Percentiles rank a stretch among this genome's conserved stretches.
Evolutionary conservation across 2,888 invertebrate genomes (phyloP).

Genomic region (Cephus pygmeus): DNA sequence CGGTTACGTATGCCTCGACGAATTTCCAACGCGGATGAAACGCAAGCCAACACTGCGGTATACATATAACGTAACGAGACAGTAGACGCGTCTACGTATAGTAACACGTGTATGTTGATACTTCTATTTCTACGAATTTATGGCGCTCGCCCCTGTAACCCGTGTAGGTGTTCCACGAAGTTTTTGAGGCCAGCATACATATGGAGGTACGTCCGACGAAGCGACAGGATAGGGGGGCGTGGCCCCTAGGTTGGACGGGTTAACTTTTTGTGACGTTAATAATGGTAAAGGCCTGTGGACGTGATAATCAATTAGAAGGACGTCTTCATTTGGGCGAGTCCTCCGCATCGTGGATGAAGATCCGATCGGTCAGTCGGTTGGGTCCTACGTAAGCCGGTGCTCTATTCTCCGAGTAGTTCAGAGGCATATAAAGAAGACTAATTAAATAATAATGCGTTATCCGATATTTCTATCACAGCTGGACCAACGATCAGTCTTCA

Average conservation of each 20-base stretch:
- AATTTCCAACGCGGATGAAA: background rate
- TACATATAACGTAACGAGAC: background rate
- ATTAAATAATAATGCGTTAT: conserved; percentile 3
- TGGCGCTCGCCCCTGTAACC: background rate
- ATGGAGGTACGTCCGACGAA: background rate
- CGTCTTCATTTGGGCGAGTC: background rate
- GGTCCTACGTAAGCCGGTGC: background rate
- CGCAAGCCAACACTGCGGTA: background rate
- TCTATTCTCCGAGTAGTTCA: background rate
- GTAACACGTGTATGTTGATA: background rate
- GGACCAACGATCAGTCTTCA: background rate
- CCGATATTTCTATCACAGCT: background rate
- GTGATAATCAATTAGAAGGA: conserved; percentile 5
- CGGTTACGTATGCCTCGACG: background rate
- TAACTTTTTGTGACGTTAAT: conserved; percentile 4
- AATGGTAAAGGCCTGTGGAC: background rate
- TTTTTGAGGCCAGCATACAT: background rate
- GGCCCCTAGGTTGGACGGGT: background rate
- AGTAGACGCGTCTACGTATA: background rate
- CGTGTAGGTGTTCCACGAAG: background rate
- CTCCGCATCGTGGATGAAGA: background rate
- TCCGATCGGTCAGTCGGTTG: background rate
- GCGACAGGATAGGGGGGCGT: background rate
- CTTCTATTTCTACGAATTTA: too few species aligned
- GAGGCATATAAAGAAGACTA: background rate